Evolutionary conservation across 1,140 invertebrate species (phyloP), one percentile per base, ranked within the genome.

Genomic region (Listronotus bonariensis): DNA sequence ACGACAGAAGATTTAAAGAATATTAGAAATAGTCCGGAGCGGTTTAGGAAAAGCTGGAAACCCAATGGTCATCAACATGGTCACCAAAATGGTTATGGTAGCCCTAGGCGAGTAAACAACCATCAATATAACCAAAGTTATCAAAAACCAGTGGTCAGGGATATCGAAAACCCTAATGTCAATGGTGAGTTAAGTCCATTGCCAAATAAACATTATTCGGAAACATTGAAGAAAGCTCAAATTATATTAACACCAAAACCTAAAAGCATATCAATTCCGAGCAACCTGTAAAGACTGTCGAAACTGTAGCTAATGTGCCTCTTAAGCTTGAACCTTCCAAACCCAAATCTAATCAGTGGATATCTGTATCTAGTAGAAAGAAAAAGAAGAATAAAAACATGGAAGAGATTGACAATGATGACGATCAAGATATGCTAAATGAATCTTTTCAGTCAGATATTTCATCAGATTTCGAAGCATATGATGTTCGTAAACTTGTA

Each of bases 311-410:
- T 36, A 12, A 36, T 36, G 34, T 36, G 11, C 34, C 34, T 36
- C 34, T 36, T 34, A 38, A 36, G 10, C n/a, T 7, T 14, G 26
- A 15, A 18, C 12, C n/a, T 15, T 32, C 31, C 15, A 62, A 62
- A 54, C 48, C 32, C 8, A 67, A 69, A 43, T 40, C 68, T 18
- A 74, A 70, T 60, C 74, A 78, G 63, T 79, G 77, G 77, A 79
- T 79, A 34, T 70, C 76, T 3, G 77, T 79, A 1, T 75, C 73
- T 6, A 77, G 62, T 48, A 53, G 72, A 12, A 79, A 79, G 49
- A 79, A 79, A 42, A 69, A 76, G 20, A 77, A 76, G 57, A 74
- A 71, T 45, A 76, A 76, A 18, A 71, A 59, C 17, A n/a, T 67
- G 8, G 70, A 67, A 12, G 63, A 26, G 32, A 38, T 43, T 6